Percentiles rank a stretch among this genome's conserved stretches.
phyloP scores from a whole-genome alignment of 2,888 invertebrate genomes.

The Heliconius hortense region DNA sequence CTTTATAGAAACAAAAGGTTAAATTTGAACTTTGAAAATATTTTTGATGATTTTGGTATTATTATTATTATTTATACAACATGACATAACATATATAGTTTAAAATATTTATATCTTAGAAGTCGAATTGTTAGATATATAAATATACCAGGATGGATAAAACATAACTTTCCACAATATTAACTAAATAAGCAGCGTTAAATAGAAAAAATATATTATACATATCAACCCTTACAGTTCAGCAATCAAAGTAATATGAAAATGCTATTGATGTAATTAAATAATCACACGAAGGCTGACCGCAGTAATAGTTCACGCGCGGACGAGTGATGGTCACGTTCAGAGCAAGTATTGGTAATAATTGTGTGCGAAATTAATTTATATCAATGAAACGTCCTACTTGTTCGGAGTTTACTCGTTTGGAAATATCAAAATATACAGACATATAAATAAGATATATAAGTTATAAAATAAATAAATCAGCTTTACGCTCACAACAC shows the following conservation, averaged over 20 bases:
- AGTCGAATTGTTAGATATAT: too few species aligned
- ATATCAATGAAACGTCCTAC: constrained; percentile 16
- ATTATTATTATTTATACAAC: too few species aligned
- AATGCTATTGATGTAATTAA: constrained; percentile 4
- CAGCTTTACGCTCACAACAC: too few species aligned
- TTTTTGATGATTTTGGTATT: too few species aligned
- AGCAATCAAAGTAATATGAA: constrained; percentile 1
- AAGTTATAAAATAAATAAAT: not conserved
- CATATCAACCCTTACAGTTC: not conserved
- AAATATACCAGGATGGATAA: not conserved
- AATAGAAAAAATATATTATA: not conserved
- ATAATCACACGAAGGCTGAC: constrained; percentile 19
- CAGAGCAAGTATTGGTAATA: constrained; percentile 7
- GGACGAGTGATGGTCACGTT: constrained; percentile 11
- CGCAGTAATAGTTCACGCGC: constrained; percentile 18
- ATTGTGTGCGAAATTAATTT: constrained; percentile 18
- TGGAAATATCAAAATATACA: not conserved
- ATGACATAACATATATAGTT: too few species aligned
- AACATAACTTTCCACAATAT: not conserved
- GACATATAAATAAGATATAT: not conserved
- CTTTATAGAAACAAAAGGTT: not conserved
- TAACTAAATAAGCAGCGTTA: too few species aligned
- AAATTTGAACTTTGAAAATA: not conserved
- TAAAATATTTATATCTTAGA: too few species aligned
- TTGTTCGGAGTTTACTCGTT: not conserved